Base-by-base conservation (phyloP, 1,140 invertebrate species). In the Polyergus mexicanus region DNA sequence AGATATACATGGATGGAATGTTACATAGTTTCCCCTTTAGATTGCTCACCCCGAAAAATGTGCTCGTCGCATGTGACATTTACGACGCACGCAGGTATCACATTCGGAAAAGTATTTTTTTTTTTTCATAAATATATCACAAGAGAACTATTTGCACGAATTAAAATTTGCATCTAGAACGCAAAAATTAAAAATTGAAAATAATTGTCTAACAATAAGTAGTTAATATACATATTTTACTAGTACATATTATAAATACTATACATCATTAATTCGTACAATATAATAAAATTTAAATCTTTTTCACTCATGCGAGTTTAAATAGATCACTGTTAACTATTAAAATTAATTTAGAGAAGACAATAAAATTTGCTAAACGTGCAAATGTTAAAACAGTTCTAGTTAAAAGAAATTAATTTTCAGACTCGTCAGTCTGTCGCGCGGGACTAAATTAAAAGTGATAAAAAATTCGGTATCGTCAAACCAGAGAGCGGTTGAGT, bases 381-480 rank as follows among this genome's bases (percentile, higher is more conserved):
- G 54, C 25, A 81, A 83, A 83, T 80, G 65, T 83, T 74, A 74
- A 74, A 83, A 74, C 41, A 54, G 68, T 38, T 83, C 68, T 62
- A 22, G 54, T 62, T 25, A 60, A 81, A 81, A 80, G 47, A 74
- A 83, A 83, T 83, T 72, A 83, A 72, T 83, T 83, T 83, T 83
- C n/a, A 7, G 56, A 41, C 41, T 80, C 47, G 77, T 62, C 38
- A 41, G 54, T 41, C 16, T 60, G 68, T 22, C 68, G 72, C 47
- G 78, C 68, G 78, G 78, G 78, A 74, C 38, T 60, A 83, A 83
- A 83, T 83, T 83, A 69, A 83, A 83, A 83, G 72, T 83, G 54
- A 83, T 74, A 83, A 83, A 72, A 51, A 83, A 83, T 44, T 72
- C 28, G 38, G 28, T 83, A 58, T 60, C 54, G 44, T 28, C 25